phyloP scores from a whole-genome alignment of 1,140 invertebrate genomes.

The Euura saliciscinereae region DNA sequence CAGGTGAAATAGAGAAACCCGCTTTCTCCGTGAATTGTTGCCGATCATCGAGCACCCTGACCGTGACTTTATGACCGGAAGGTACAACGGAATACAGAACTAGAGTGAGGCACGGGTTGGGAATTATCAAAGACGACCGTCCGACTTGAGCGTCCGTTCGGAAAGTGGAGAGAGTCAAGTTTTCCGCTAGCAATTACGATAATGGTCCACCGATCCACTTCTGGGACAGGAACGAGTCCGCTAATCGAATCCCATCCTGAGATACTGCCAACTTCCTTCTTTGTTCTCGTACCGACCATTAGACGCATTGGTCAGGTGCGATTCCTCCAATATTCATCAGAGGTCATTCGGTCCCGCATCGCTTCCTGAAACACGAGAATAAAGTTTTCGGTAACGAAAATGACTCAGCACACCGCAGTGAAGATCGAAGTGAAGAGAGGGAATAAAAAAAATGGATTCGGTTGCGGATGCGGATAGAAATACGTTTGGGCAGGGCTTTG shows the following conservation, averaged over 20 bases:
- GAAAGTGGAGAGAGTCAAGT: neutral
- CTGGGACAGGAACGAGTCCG: neutral
- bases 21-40: neutral
- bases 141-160: neutral
- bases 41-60: neutral
- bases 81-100: neutral
- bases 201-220: constrained; percentile 1
- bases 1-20: neutral
- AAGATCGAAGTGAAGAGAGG: neutral
- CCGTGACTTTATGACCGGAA: neutral
- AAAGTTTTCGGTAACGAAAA: neutral
- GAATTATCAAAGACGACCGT: neutral
- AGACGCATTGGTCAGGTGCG: neutral
- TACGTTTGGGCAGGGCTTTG: neutral
- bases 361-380: neutral
- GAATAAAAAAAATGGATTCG: neutral
- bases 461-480: neutral
- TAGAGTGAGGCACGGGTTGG: neutral
- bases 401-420: too few species aligned
- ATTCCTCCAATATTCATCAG: neutral
- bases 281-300: neutral
- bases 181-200: neutral
- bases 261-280: neutral
- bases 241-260: neutral
- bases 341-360: neutral